Evolutionary conservation across 2,797 vertebrate species (phyloP).

Genomic region (Halcyon smyrnensis): DNA sequence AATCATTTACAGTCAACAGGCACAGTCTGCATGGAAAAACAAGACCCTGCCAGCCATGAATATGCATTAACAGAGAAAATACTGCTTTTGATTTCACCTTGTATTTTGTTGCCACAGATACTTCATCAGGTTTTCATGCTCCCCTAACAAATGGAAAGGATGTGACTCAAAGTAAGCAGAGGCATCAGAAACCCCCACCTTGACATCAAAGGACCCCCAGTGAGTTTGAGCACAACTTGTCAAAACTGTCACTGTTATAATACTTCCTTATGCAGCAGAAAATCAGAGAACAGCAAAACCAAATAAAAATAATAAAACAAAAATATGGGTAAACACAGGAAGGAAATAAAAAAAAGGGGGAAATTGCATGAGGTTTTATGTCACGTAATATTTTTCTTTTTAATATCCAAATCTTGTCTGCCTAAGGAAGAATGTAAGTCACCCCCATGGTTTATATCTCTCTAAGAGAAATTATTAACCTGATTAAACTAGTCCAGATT

Average conservation of each 20-base stretch:
- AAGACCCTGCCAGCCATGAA: rapidly evolving
- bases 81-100: background rate
- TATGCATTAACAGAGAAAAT: background rate
- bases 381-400: background rate
- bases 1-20: background rate
- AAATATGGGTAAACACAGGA: background rate
- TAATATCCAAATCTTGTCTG: background rate
- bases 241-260: background rate
- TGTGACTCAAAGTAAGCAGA: background rate
- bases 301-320: background rate
- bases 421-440: background rate
- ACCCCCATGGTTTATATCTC: background rate
- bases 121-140: background rate
- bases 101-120: background rate
- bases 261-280: background rate
- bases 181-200: background rate
- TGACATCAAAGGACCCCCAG: background rate
- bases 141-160: background rate
- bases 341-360: background rate
- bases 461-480: constrained; percentile 20
- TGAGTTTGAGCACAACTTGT: background rate
- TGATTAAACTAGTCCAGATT: constrained; percentile 9
- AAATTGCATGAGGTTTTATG: background rate
- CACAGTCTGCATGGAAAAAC: background rate
- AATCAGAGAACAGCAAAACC: background rate